These are phyloP conservation scores for Sandelia bainsii DNA, from an alignment of 2,797 vertebrate species.

Conservation along the genomic window DNA sequence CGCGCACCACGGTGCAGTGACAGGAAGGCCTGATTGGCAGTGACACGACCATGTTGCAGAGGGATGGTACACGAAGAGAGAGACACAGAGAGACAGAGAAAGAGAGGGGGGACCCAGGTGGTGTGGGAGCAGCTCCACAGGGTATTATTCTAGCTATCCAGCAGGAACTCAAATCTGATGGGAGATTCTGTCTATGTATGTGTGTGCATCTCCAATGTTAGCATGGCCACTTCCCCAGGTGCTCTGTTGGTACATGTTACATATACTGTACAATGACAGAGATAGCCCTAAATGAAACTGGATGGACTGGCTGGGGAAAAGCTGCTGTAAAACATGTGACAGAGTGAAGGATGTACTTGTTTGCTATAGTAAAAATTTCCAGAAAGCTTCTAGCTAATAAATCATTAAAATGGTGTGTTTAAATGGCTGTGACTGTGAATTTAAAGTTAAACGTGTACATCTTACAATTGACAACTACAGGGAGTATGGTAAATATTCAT, in stretches of 20 bases:
- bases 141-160: conserved; percentile 81
- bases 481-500: background rate
- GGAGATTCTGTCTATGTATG: conserved; percentile 60
- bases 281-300: conserved; percentile 73
- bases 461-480: conserved; percentile 7
- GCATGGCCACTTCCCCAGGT: conserved; percentile 78
- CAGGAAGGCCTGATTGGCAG: conserved; percentile 85
- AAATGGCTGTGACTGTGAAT: conserved; percentile 2
- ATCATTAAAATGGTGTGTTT: conserved; percentile 20
- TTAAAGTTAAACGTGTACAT: conserved; percentile 4
- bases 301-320: conserved; percentile 71
- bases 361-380: conserved; percentile 46
- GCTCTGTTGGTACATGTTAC: conserved; percentile 81
- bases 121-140: conserved; percentile 78
- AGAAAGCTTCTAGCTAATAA: conserved; percentile 36
- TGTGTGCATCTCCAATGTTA: conserved; percentile 73
- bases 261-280: conserved; percentile 81
- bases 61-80: conserved; percentile 66
- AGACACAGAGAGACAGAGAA: conserved; percentile 22
- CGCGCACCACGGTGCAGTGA: conserved; percentile 72
- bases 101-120: conserved; percentile 76
- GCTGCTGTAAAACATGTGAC: conserved; percentile 74
- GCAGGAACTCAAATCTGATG: conserved; percentile 72
- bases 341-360: conserved; percentile 74
- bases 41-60: conserved; percentile 79